Base-by-base conservation (phyloP, 2,888 invertebrate genomes). In the Agrochola lota region DNA sequence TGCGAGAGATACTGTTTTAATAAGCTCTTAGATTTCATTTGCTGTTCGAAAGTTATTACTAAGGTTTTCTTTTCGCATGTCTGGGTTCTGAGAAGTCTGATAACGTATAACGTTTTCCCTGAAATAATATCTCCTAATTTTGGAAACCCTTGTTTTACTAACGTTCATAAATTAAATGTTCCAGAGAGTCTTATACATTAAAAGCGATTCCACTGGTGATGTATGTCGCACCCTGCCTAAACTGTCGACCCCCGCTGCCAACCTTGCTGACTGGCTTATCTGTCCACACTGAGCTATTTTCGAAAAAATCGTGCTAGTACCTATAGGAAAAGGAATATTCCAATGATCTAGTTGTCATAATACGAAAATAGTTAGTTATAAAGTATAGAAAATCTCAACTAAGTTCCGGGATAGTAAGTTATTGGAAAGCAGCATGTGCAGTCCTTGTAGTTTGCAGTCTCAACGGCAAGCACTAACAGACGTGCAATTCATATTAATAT, bases 401-500 rank as follows among this genome's bases (percentile, higher is more conserved):
- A 20, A 49, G 77, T 78, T 71, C 26, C 49, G 26, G 30, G 43
- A 79, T 60, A 57, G 55, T 35, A 8, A 20, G 9, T 66, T 78
- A 84, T 72, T 70, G 15, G 69, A 84, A 84, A 84, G 69, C 63
- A 57, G 67, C 35, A 35, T 35, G 35, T 35, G 35, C 40, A 66
- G 17, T 68, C 30, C 26, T 60, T 57, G 63, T 70, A 73, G 60
- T 81, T 73, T 52, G 57, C 26, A 84, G 73, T 67, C 74, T 20
- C 20, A 55, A 62, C 76, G 43, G 62, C 64, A 57, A 59, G 71
- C 55, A 60, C 49, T 49, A 46, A 81, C 77, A 81, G 81, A 63
- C 77, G 72, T 72, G 69, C 57, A 23, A 52, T 40, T 72, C 57
- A 76, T 80, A 81, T 85, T 71, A 85, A 80, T 83, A 83, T 83